Evolutionary conservation across 2,113 vertebrate genomes (phyloP), one percentile per base, ranked within the genome.

Genomic region (Pyrgilauda ruficollis): DNA sequence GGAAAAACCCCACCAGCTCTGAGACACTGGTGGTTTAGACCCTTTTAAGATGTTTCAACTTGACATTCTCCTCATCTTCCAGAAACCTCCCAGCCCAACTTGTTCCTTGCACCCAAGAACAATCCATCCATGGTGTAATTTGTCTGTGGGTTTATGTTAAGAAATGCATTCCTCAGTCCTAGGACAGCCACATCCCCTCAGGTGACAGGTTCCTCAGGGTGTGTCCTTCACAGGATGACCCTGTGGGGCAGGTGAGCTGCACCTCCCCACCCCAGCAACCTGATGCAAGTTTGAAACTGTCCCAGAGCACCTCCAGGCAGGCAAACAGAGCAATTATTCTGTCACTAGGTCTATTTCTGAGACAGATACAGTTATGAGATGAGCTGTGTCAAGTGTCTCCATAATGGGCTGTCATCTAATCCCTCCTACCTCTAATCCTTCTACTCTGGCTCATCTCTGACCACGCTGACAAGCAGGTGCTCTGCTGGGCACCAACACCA

Each of bases 381-480:
- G 84, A 95, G 82, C 82, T 93, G 89, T 87, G 91, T 84, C 91
- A 81, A 93, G n/a, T 82, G 68, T 89, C 87, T 70, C 80, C 37
- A 8, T 58, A 92, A 94, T 28, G 31, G 46, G 46, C 49, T 91
- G 86, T 81, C 82, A 96, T 6, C 56, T 59, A 96, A 96, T 83
- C 81, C 92, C 77, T 82, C 62, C 74, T 53, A 19, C 41, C 58
- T 62, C 56, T 75, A 41, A 93, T 80, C 67, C 47, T 76, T 68
- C 70, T 22, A 5, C 43, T 67, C 81, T 55, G 37, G 50, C 83
- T 86, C 70, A 83, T 49, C 82, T 87, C 20, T 82, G 79, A 72
- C 61, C 41, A 80, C 0, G 10, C 47, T 75, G 86, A 84, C 92
- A 96, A 86, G 79, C 83, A 92, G 76, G 20, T 78, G 85, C 44